Conservation (phyloP, 2,113 vertebrate genomes). For the Perca schrenkii region DNA sequence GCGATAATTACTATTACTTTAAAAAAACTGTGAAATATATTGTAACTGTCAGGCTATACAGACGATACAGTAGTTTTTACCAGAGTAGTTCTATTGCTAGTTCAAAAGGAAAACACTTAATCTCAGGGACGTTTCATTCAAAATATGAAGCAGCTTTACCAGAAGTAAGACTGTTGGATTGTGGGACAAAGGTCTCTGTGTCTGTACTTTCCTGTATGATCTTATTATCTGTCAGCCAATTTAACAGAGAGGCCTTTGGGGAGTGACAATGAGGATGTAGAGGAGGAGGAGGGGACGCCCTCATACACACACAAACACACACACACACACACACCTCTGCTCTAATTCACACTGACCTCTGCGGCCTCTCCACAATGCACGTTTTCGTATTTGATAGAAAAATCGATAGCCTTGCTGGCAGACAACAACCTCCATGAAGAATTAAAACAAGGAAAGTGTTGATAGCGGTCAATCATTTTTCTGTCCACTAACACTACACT, state of each 20-base stretch:
- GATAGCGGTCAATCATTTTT: constrained; percentile 71
- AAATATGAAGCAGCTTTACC: constrained; percentile 45
- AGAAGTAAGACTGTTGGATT: constrained; percentile 63
- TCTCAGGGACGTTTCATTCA: neutral
- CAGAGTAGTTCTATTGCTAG: neutral
- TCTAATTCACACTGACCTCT: constrained; percentile 82
- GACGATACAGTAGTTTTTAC: neutral
- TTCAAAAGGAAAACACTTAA: neutral
- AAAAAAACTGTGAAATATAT: neutral
- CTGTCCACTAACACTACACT: constrained; percentile 41
- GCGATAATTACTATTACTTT: neutral
- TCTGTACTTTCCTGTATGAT: constrained; percentile 80
- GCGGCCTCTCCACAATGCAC: constrained; percentile 74
- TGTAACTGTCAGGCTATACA: neutral
- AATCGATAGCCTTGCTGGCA: constrained; percentile 78
- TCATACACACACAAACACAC: constrained; percentile 26
- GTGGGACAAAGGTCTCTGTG: constrained; percentile 72
- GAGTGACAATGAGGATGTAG: constrained; percentile 79
- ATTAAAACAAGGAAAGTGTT: constrained; percentile 78
- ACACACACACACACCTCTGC: constrained; percentile 62
- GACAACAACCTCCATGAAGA: constrained; percentile 78
- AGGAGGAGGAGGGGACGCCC: constrained; percentile 48
- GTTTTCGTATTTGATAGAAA: constrained; percentile 83
- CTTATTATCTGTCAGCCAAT: constrained; percentile 83
- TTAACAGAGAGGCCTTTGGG: constrained; percentile 83